A percentile compares a stretch with the other conserved stretches of the same genome.
Conservation (phyloP, 2,888 invertebrate species). For the Temnothorax rugatulus region DNA sequence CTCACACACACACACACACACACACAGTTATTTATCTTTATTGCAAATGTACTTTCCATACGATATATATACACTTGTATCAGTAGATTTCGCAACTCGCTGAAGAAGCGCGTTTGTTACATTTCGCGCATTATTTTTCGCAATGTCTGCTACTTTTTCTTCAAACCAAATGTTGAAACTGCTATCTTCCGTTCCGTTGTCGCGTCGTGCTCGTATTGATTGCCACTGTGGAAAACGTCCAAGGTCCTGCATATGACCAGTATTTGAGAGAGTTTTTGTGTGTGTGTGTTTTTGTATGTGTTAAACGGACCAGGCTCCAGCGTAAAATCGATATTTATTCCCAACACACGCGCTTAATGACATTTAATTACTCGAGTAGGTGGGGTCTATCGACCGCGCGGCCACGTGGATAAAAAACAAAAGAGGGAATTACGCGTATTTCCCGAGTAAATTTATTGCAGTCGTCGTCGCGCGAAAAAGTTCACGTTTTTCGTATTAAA, state of each 20-base stretch:
- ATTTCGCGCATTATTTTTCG: constrained; percentile 15
- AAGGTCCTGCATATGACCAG: constrained; percentile 73
- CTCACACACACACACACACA: too few species aligned
- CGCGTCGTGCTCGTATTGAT: constrained; percentile 70
- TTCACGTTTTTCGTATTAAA: not conserved
- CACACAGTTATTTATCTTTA: not conserved
- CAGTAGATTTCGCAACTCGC: not conserved
- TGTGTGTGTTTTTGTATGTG: constrained; percentile 48
- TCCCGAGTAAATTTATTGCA: constrained; percentile 17
- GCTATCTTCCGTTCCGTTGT: constrained; percentile 58
- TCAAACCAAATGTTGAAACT: constrained; percentile 39
- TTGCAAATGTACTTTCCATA: not conserved
- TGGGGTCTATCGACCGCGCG: constrained; percentile 34
- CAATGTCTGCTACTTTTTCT: not conserved
- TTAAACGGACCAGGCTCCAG: constrained; percentile 60
- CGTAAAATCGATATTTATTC: constrained; percentile 75
- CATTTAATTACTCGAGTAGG: constrained; percentile 68
- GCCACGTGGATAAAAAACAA: constrained; percentile 50
- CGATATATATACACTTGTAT: not conserved
- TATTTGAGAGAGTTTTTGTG: not conserved
- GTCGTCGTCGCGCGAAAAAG: constrained; percentile 27
- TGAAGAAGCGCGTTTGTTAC: not conserved
- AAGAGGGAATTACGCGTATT: constrained; percentile 26
- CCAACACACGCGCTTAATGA: constrained; percentile 69
- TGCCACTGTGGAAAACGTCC: constrained; percentile 72